Conservation (phyloP, 2,113 vertebrate species). For the Sinocyclocheilus maitianheensis region DNA sequence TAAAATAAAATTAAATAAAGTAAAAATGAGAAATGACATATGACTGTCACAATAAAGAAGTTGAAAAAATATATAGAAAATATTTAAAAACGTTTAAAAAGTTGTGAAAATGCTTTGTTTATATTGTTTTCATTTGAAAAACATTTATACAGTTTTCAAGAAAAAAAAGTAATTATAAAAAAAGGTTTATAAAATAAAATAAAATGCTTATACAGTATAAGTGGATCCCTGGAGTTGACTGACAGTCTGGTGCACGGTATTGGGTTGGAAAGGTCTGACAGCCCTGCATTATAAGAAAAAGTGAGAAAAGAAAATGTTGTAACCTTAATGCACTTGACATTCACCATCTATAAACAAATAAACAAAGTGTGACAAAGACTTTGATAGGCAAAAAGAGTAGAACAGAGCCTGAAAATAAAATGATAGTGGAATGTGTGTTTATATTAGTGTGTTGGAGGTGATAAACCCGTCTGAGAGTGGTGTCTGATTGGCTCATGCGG, state of each 20-base stretch:
- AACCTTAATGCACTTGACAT: neutral
- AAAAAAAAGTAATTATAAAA: no score
- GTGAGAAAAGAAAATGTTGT: neutral
- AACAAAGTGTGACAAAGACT: neutral
- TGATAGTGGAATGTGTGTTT: neutral
- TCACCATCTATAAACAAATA: neutral
- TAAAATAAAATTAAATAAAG: no score
- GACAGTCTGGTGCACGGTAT: neutral
- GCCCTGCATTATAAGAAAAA: neutral
- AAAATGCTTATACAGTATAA: neutral
- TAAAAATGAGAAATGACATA: no score
- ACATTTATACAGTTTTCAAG: no score
- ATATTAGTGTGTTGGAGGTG: constrained; percentile 21
- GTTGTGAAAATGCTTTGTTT: no score
- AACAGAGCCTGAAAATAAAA: neutral
- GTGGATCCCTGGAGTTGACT: neutral
- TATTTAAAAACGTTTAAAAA: no score
- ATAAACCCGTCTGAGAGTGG: constrained; percentile 20
- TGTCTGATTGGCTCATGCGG: constrained; percentile 33
- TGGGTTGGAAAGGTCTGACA: neutral
- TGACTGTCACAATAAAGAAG: no score
- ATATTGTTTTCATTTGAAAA: no score
- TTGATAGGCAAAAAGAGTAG: neutral
- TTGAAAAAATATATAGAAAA: no score
- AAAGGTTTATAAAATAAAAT: no score